Conservation (phyloP, 2,113 vertebrate species). For the Phainopepla nitens region DNA sequence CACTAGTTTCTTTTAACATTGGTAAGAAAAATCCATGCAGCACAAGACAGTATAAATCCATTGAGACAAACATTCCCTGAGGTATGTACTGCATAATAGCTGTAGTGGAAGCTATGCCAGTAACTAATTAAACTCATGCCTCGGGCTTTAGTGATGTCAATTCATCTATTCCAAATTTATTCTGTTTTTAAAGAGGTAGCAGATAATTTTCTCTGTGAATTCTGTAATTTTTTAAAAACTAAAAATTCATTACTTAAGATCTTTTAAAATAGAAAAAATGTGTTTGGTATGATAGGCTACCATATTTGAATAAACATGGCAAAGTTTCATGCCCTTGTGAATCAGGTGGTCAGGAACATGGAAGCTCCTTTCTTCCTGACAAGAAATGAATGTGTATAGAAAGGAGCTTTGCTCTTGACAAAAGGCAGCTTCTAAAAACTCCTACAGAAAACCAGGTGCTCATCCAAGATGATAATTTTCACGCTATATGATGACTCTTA, state of each 20-base stretch:
- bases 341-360: neutral
- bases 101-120: neutral
- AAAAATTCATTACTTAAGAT: neutral
- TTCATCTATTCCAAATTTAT: neutral
- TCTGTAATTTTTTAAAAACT: neutral
- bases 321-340: neutral
- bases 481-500: neutral
- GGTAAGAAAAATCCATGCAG: neutral
- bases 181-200: neutral
- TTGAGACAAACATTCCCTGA: neutral
- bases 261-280: neutral
- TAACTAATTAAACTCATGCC: conserved; percentile 43
- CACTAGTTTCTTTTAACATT: neutral
- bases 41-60: neutral
- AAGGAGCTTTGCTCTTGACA: neutral
- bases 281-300: neutral
- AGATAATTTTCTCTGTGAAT: neutral
- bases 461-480: neutral
- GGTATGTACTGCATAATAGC: neutral
- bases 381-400: neutral
- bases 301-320: neutral
- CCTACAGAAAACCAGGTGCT: neutral
- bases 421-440: neutral
- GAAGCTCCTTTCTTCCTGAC: neutral
- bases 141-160: neutral